Evolutionary conservation across 2,888 invertebrate species (phyloP), one percentile per base, ranked within the genome.

Genomic region (Acrobasis repandana): DNA sequence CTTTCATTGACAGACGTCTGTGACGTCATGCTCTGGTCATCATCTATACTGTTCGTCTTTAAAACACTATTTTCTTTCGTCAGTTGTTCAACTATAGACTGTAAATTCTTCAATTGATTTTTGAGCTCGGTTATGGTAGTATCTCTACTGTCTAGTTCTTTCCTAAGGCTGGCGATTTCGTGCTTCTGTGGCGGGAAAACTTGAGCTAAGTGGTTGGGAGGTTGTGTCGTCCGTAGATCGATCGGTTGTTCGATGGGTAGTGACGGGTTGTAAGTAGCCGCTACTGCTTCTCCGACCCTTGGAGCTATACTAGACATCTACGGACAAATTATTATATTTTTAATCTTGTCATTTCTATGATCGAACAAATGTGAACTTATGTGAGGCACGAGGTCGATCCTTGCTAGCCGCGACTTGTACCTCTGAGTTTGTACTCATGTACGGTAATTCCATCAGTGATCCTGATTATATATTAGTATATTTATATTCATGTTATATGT

Each of bases 61-160:
- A 97, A 79, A 60, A 96, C 95, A 57, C 94, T 94, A 84, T 98
- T 98, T 82, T 97, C 98, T 63, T 94, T 94, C 16, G 95, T 95
- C 51, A 98, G 83, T 70, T 94, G 95, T 75, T 97, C 96, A 18
- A 98, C 95, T 54, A 95, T 94, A 4, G 93, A 93, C 70, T 95
- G 94, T 33, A 95, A 80, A 69, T 92, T 93, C 61, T 89, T 90
- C 20, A 95, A 83, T 74, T 96, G 95, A 34, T 92, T 93, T 67
- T 94, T 94, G 0, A 96, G 82, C 72, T 94, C 95, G 20, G 92
- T 93, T 73, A 95, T 95, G 3, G 94, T 95, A 47, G 92, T 93
- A 75, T 94, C 95, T 63, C 94, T 94, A 67, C 90, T 93, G 79
- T 93, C 93, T 49, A 96, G 84, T 79, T 95, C 94, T 69, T 94